These are phyloP conservation scores for Callospermophilus lateralis DNA, from an alignment of 2,113 vertebrate species.

Conservation along the genomic window DNA sequence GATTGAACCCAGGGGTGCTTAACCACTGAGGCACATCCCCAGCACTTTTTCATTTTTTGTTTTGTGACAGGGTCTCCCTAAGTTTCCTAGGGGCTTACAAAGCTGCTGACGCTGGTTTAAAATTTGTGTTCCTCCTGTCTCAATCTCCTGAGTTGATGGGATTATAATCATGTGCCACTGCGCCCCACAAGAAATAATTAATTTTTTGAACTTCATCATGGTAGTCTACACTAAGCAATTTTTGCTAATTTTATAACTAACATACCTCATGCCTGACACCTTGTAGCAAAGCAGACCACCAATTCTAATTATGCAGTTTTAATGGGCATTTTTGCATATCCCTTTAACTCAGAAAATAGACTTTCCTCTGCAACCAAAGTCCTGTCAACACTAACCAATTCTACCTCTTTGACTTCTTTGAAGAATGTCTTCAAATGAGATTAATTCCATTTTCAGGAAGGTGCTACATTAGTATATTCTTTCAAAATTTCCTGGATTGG, in stretches of 20 bases:
- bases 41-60: no score
- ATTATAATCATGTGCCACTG: no score
- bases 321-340: not conserved
- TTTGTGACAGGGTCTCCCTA: no score
- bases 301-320: not conserved
- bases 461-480: not conserved
- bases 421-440: not conserved
- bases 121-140: no score
- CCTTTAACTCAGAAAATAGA: not conserved
- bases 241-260: not conserved
- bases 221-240: not conserved
- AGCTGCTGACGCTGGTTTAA: no score
- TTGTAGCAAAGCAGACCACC: fast-evolving
- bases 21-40: no score
- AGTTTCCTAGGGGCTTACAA: no score
- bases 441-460: not conserved
- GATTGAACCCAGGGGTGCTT: no score
- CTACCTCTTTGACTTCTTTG: not conserved
- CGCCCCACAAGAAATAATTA: not conserved
- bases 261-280: not conserved
- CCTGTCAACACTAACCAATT: not conserved
- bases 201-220: not conserved
- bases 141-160: no score
- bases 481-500: not conserved
- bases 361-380: not conserved